Evolutionary conservation across 2,797 vertebrate species (phyloP).

Genomic region (Alectoris magna): DNA sequence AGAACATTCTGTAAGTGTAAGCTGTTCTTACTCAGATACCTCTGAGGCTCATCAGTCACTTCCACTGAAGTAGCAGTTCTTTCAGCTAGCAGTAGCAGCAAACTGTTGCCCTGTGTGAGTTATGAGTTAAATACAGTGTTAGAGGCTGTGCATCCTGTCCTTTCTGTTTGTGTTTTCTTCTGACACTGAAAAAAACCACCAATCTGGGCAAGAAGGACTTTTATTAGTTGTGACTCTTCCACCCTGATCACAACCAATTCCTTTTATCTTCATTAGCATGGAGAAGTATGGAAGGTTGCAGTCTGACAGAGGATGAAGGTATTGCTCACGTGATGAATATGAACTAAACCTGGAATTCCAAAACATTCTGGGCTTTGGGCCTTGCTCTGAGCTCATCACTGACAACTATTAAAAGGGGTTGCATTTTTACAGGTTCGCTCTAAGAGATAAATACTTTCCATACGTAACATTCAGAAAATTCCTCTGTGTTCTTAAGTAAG

Average conservation of each 20-base stretch:
- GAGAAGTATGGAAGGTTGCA: background rate
- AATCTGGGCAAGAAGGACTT: background rate
- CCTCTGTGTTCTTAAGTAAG: background rate
- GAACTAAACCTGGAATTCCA: background rate
- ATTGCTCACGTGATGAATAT: background rate
- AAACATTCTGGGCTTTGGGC: background rate
- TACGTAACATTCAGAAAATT: background rate
- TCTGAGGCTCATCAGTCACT: background rate
- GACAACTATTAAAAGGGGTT: background rate
- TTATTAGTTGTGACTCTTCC: background rate
- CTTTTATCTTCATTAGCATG: background rate
- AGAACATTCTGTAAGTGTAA: background rate
- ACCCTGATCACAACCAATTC: background rate
- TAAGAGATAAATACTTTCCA: background rate
- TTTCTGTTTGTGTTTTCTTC: background rate
- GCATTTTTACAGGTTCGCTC: background rate
- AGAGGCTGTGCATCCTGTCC: background rate
- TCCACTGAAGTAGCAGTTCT: background rate
- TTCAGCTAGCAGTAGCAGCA: background rate
- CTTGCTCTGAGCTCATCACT: background rate
- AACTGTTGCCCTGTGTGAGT: background rate
- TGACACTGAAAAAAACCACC: background rate
- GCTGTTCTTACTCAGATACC: background rate
- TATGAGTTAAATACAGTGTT: background rate
- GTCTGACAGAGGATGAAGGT: background rate